These are phyloP conservation scores for Meriones unguiculatus DNA, from an alignment of 2,113 vertebrate species.

Conservation along the genomic window DNA sequence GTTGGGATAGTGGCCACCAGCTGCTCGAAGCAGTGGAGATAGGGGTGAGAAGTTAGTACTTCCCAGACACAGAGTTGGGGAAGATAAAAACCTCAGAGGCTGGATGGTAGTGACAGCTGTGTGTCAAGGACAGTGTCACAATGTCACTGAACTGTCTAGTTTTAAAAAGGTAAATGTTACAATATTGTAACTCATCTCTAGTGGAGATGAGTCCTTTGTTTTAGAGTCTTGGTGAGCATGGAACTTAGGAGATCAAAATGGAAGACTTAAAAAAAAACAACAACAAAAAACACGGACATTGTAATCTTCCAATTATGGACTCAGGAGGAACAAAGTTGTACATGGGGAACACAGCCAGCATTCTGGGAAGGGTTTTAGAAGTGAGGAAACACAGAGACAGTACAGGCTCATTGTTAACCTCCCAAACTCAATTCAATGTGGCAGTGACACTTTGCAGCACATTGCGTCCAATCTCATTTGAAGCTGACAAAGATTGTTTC, in stretches of 20 bases:
- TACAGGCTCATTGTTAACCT: constrained; percentile 80
- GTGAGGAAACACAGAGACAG: constrained; percentile 5
- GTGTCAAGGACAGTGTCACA: neutral
- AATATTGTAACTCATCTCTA: neutral
- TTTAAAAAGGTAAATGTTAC: neutral
- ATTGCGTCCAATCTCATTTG: constrained; percentile 88
- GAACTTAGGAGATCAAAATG: constrained; percentile 1
- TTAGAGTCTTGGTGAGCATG: neutral
- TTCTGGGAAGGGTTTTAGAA: neutral
- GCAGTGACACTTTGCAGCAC: constrained; percentile 92
- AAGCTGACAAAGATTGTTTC: constrained; percentile 90
- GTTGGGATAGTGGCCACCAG: neutral
- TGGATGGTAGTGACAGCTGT: neutral
- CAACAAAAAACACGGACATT: neutral
- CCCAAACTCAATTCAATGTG: constrained; percentile 86
- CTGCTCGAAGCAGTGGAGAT: neutral
- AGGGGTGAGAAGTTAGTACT: neutral
- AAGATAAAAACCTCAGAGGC: neutral
- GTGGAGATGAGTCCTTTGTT: neutral
- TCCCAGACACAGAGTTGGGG: neutral
- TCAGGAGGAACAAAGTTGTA: neutral
- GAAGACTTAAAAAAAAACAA: neutral
- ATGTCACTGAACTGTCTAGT: neutral
- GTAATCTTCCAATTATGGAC: neutral
- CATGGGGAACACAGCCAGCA: neutral